Base-by-base conservation (phyloP, 2,888 invertebrate genomes). In the Leucophenga montana region DNA sequence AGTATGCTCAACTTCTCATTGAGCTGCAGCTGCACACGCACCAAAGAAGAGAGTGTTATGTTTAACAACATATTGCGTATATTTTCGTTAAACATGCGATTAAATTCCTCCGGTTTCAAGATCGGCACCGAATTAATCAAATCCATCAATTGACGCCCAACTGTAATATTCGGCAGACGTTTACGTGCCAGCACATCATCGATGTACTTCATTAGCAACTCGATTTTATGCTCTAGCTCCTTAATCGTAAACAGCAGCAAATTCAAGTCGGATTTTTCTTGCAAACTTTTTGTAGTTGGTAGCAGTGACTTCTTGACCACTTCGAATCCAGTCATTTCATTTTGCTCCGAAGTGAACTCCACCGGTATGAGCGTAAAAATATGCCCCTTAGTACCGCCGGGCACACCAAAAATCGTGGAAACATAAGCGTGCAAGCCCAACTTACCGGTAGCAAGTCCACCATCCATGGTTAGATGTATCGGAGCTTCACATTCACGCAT, bases 171-270 rank as follows among this genome's bases (percentile, higher is more conserved):
- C 0, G 81, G 81, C 0, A 66, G 67, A 2, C 76, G 72, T 44
- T 79, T 81, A 31, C 79, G 73, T 0, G 66, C 61, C 16, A 81
- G 71, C 0, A 82, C 79, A 64, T 81, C 81, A 14, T 80, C 76
- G 14, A 81, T 71, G 5, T 80, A 80, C 69, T 76, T 79, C 68
- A 82, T 27, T 5, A 81, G 66, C 13, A 77, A 68, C 9, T 82
- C 71, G 50, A 81, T 46, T 18, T 77, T 27, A 4, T 31, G n/a
- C n/a, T 59, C 57, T n/a, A 59, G 31, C 2, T 1, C n/a, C n/a
- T 31, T 31, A 16, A 16, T 33, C 4, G 57, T 33, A 22, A 3
- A 1, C 14, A 27, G 4, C 22, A 59, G 3, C 75, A 39, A 8
- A 39, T 39, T 39, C 39, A 8, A 39, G 1, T 0, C 69, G 65